phyloP scores from a whole-genome alignment of 2,113 vertebrate genomes.

The Monarcha castaneiventris region DNA sequence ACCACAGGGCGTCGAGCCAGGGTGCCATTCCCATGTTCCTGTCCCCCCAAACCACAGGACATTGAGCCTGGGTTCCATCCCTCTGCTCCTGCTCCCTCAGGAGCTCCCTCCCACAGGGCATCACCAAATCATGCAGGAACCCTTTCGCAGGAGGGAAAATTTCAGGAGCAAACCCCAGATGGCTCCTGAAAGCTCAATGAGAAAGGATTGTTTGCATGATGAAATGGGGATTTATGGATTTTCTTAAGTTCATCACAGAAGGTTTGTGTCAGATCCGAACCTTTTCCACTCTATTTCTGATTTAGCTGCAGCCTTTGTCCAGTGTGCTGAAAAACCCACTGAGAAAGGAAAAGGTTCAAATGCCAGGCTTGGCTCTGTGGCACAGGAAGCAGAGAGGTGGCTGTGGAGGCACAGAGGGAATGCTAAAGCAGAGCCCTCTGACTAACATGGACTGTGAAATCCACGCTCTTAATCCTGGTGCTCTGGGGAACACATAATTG shows the following conservation, averaged over 20 bases:
- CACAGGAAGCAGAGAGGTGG: neutral
- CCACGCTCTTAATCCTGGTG: neutral
- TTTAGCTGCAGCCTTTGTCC: neutral
- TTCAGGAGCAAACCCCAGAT: neutral
- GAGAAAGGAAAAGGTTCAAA: neutral
- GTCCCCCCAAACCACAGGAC: neutral
- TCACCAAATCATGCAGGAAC: neutral
- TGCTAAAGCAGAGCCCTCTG: neutral
- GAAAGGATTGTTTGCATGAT: neutral
- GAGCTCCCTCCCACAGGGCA: too few relatives aligned
- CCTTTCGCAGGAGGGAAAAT: neutral
- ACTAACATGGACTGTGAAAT: neutral
- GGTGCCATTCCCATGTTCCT: neutral
- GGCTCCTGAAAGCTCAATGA: neutral
- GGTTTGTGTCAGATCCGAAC: neutral
- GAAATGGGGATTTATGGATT: neutral
- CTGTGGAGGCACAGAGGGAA: neutral
- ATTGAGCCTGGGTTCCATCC: fast-evolving
- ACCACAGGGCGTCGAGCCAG: fast-evolving
- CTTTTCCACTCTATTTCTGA: neutral
- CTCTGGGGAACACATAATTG: neutral
- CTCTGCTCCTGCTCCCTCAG: neutral
- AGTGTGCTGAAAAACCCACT: neutral
- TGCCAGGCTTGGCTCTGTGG: neutral
- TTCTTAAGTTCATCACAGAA: neutral